Percentiles rank a stretch among this genome's conserved stretches.
phyloP scores from a whole-genome alignment of 2,113 vertebrate species.

The Smithornis capensis region DNA sequence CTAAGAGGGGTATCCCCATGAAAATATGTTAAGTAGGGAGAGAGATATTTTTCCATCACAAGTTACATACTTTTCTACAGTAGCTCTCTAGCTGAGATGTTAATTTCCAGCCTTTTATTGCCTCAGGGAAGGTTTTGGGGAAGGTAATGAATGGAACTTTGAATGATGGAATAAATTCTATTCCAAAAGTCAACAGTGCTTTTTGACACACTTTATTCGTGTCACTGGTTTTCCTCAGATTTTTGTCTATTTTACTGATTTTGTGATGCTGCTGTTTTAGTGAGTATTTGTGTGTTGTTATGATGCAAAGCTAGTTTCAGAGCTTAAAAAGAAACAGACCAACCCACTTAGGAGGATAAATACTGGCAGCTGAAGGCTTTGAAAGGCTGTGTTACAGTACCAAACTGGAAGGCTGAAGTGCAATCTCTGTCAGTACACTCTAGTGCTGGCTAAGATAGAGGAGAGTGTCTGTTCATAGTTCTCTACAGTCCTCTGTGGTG shows the following conservation, averaged over 20 bases:
- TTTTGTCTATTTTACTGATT: background rate
- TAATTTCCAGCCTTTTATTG: background rate
- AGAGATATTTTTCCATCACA: background rate
- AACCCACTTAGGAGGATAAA: background rate
- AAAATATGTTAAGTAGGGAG: background rate
- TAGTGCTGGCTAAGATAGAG: background rate
- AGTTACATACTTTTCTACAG: background rate
- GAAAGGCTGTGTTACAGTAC: background rate
- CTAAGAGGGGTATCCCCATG: background rate
- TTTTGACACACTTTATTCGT: background rate
- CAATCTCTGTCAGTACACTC: background rate
- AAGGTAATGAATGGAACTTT: background rate
- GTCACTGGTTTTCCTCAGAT: background rate
- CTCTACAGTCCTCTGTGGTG: background rate
- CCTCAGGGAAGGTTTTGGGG: background rate
- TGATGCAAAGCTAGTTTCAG: background rate
- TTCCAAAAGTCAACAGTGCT: rapidly evolving
- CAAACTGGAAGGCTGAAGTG: background rate
- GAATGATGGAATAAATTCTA: background rate
- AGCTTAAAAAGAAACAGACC: background rate
- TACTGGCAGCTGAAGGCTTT: background rate
- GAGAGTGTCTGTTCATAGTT: background rate
- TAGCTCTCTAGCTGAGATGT: background rate
- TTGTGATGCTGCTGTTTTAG: background rate
- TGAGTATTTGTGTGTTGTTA: background rate